phyloP scores from a whole-genome alignment of 2,888 invertebrate species.

The Zaprionus obscuricornis region DNA sequence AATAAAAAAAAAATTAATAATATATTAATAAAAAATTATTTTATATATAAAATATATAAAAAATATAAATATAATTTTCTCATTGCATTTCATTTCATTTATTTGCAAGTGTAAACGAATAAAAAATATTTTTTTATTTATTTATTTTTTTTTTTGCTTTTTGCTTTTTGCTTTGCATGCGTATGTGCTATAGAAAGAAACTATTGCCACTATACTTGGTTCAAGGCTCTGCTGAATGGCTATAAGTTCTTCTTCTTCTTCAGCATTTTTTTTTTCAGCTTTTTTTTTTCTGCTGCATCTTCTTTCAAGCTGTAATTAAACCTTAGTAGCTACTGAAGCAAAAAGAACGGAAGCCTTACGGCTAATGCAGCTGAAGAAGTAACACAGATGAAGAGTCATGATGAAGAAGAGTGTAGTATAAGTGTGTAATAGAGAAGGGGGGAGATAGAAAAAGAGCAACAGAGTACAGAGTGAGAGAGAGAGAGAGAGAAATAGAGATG shows the following conservation, averaged over 20 bases:
- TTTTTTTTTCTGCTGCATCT: conserved; percentile 13
- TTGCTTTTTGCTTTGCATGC: conserved; percentile 35
- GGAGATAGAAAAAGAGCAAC: conserved; percentile 20
- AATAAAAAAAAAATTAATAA: too few relatives aligned
- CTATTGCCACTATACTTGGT: conserved; percentile 37
- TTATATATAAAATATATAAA: too few relatives aligned
- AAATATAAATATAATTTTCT: too few relatives aligned
- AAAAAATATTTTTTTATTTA: too few relatives aligned
- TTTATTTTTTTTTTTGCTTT: neutral
- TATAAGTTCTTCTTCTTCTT: conserved; percentile 12
- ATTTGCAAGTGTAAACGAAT: too few relatives aligned
- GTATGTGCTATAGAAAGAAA: conserved; percentile 45
- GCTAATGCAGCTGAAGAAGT: too few relatives aligned
- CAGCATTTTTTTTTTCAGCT: neutral
- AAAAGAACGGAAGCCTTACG: conserved; percentile 54
- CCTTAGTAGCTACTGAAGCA: conserved; percentile 51
- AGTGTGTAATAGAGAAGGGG: neutral
- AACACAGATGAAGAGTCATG: conserved; percentile 5
- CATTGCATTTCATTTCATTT: too few relatives aligned
- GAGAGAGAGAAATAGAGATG: conserved; percentile 15
- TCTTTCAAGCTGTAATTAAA: conserved; percentile 67
- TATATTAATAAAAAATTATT: too few relatives aligned
- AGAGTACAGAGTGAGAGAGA: conserved; percentile 4
- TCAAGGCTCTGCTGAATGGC: conserved; percentile 28
- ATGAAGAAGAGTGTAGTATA: conserved; percentile 7